These are phyloP conservation scores for Aphelenchoides besseyi DNA, from an alignment of 1,140 invertebrate species.

Conservation along the genomic window DNA sequence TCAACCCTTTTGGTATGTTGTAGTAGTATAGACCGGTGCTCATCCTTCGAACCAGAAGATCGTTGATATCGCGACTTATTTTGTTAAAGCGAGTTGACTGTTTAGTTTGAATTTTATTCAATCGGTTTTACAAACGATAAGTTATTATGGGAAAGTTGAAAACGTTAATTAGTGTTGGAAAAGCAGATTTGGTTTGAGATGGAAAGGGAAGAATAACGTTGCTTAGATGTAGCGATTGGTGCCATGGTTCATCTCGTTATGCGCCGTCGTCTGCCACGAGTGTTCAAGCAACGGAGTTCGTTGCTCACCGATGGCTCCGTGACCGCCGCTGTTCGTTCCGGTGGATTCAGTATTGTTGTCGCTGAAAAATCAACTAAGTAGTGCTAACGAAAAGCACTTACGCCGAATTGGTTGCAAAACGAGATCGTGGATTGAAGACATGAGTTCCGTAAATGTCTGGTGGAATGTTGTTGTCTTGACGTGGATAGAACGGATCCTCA, in stretches of 20 bases:
- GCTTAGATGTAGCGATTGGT: not conserved
- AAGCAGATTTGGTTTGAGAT: not conserved
- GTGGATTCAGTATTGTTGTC: slow-evolving; percentile 17
- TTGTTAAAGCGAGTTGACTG: too few species aligned
- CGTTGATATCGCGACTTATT: too few species aligned
- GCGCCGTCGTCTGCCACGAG: not conserved
- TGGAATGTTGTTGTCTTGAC: slow-evolving; percentile 40
- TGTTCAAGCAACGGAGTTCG: slow-evolving; percentile 6
- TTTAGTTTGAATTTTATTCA: too few species aligned
- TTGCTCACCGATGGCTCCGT: slow-evolving; percentile 11
- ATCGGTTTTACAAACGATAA: not conserved
- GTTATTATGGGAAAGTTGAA: not conserved
- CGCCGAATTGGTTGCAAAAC: slow-evolving; percentile 9
- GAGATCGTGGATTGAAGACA: slow-evolving; percentile 43
- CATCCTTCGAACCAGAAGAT: too few species aligned
- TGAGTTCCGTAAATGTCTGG: slow-evolving; percentile 57
- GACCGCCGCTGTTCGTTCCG: slow-evolving; percentile 16
- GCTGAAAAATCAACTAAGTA: not conserved
- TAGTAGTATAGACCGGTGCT: too few species aligned
- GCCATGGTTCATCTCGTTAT: not conserved
- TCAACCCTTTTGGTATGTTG: too few species aligned
- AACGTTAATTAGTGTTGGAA: not conserved
- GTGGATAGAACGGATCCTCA: slow-evolving; percentile 55
- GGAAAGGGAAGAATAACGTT: not conserved
- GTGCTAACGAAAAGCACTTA: not conserved